These are phyloP conservation scores for Phoenicopterus ruber DNA, from an alignment of 2,113 vertebrate genomes.

Conservation along the genomic window DNA sequence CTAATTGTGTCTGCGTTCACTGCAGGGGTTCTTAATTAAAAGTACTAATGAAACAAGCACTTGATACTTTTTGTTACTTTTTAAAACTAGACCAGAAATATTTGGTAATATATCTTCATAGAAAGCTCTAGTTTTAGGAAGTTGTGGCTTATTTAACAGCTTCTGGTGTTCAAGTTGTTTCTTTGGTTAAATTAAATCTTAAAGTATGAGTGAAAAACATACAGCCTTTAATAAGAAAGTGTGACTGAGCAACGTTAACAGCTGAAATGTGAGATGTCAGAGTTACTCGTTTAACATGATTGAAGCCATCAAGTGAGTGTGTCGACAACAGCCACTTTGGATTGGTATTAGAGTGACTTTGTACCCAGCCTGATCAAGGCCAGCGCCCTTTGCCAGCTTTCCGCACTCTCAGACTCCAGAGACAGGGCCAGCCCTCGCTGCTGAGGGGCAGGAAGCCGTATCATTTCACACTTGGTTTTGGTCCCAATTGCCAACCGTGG, in stretches of 20 bases:
- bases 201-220: not conserved
- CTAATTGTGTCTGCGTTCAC: not conserved
- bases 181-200: not conserved
- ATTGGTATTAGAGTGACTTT: not conserved
- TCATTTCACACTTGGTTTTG: too few species aligned
- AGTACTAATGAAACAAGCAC: not conserved
- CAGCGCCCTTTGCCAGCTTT: not conserved
- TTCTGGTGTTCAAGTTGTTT: not conserved
- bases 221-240: not conserved
- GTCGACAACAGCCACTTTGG: rapidly evolving
- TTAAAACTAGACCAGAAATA: not conserved
- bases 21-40: not conserved
- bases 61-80: not conserved
- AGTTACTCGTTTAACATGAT: not conserved
- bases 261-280: not conserved
- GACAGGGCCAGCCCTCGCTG: too few species aligned
- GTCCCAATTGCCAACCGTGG: rapidly evolving
- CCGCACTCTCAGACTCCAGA: too few species aligned
- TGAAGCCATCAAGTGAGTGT: not conserved
- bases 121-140: not conserved
- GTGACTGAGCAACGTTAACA: not conserved
- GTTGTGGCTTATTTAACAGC: not conserved
- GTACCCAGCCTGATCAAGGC: too few species aligned
- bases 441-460: not conserved
- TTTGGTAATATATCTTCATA: not conserved